A percentile compares a stretch with the other conserved stretches of the same genome.
These are phyloP conservation scores for Apoderus coryli DNA, from an alignment of 2,888 invertebrate genomes.

Conservation along the genomic window DNA sequence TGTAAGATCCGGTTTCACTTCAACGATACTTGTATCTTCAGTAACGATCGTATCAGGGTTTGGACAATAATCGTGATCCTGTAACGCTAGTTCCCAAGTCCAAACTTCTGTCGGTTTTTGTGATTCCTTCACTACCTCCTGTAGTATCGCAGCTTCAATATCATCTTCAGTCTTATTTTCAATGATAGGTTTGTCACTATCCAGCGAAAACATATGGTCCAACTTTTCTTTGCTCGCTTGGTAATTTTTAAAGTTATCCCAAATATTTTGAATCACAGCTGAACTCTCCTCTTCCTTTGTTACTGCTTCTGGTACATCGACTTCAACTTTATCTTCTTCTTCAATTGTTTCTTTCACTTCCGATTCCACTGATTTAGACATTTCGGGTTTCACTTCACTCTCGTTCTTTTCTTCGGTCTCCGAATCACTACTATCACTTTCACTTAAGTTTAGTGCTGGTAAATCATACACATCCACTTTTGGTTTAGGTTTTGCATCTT, in stretches of 20 bases:
- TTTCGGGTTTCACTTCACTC: conserved; percentile 10
- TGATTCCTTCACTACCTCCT: conserved; percentile 10
- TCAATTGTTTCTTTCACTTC: conserved; percentile 8
- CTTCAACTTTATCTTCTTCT: conserved; percentile 11
- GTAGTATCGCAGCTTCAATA: too few relatives aligned
- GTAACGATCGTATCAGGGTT: conserved; percentile 23
- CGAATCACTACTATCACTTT: conserved; percentile 60
- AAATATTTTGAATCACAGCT: conserved; percentile 44
- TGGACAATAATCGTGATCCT: conserved; percentile 64
- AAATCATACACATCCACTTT: conserved; percentile 54
- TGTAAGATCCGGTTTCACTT: conserved; percentile 30
- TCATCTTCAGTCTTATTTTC: too few relatives aligned
- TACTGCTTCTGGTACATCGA: not conserved
- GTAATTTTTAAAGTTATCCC: conserved; percentile 64
- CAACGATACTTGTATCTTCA: conserved; percentile 20
- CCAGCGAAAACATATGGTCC: conserved; percentile 23
- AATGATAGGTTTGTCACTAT: conserved; percentile 14
- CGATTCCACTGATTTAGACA: not conserved
- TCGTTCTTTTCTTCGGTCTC: conserved; percentile 31
- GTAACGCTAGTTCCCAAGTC: conserved; percentile 27
- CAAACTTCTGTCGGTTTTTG: conserved; percentile 18
- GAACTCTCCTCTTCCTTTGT: conserved; percentile 13
- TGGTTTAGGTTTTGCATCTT: conserved; percentile 27
- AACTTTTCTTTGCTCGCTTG: conserved; percentile 52
- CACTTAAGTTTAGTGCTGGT: conserved; percentile 70